Percentiles rank a stretch among this genome's conserved stretches.
These are phyloP conservation scores for western clawed frog (Xenopus tropicalis) DNA, from an alignment of 2,113 vertebrate species.

Conservation along the genomic window UCB_Xtro_10.0 CM004451.2:80774001-80774500, in stretches of 20 bases:
- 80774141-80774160: constrained; percentile 16
- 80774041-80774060: constrained; percentile 17
- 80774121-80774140: constrained; percentile 13
- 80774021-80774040: constrained; percentile 11
- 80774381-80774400: not conserved
- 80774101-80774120: constrained; percentile 6
- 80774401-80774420: not conserved
- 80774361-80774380: constrained; percentile 11
- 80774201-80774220: constrained; percentile 28
- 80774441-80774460: not conserved
- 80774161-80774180: constrained; percentile 30
- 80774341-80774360: not conserved
- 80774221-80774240: constrained; percentile 17
- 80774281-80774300: constrained; percentile 6
- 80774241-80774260: constrained; percentile 22
- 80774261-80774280: constrained; percentile 8
- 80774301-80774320: not conserved
- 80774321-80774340: not conserved
- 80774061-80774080: constrained; percentile 11
- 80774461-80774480: no score
- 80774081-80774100: constrained; percentile 21
- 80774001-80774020: not conserved
- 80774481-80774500: no score
- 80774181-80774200: constrained; percentile 21
- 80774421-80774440: not conserved